Percentiles rank a stretch among this genome's conserved stretches.
These are phyloP conservation scores for Siderastrea radians DNA, from an alignment of 92 coral and sea anemone genomes.

Conservation along the genomic window DNA sequence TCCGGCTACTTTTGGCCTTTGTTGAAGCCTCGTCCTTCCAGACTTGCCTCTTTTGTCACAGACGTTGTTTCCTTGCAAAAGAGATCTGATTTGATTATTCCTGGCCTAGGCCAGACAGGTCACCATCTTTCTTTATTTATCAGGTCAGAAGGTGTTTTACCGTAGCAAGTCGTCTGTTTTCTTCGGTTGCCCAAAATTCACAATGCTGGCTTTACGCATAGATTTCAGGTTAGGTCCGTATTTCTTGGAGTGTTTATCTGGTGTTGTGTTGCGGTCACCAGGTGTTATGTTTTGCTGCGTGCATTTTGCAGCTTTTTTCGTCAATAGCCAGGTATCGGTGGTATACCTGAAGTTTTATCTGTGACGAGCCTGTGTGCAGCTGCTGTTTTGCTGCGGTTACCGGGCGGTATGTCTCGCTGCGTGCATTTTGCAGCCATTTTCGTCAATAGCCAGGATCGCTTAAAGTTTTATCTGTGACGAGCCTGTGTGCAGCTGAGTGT, in stretches of 20 bases:
- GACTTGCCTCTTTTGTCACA: slow-evolving; percentile 31
- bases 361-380: no score
- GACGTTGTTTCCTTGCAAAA: not conserved
- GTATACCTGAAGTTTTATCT: no score
- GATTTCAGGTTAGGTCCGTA: not conserved
- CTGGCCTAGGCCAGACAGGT: not conserved
- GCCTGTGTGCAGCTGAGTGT: not conserved
- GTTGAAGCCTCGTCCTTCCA: slow-evolving; percentile 12
- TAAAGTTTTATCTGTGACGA: no score
- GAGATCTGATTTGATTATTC: slow-evolving; percentile 1
- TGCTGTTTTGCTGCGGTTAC: no score
- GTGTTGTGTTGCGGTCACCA: no score
- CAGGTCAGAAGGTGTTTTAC: not conserved
- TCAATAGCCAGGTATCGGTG: no score
- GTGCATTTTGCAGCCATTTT: no score
- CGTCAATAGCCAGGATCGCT: no score
- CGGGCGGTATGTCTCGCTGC: no score
- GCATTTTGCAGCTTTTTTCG: no score
- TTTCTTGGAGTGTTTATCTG: not conserved
- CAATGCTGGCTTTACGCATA: not conserved
- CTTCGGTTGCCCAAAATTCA: not conserved
- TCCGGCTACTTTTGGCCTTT: slow-evolving; percentile 42
- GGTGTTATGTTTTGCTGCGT: no score
- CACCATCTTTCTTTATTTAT: no score
- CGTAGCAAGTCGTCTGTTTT: not conserved